A percentile compares a stretch with the other conserved stretches of the same genome.
Conservation (phyloP, 1,140 invertebrate species). For the Achatina immaculata region DNA sequence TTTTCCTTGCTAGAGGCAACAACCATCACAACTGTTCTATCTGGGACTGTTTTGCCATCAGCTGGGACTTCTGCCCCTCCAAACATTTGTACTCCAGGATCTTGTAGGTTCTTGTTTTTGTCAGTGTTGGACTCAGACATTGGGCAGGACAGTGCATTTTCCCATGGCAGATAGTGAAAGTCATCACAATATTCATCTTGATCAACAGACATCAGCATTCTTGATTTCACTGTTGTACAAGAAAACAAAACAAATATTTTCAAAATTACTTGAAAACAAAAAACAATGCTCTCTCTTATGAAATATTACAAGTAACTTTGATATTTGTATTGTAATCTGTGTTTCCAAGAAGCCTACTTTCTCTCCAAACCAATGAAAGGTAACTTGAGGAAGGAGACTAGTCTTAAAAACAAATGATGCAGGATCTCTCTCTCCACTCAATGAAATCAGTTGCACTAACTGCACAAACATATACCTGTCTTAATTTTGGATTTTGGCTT, state of each 20-base stretch:
- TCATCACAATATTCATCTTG: conserved; percentile 50
- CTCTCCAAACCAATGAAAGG: too few relatives aligned
- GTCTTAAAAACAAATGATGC: too few relatives aligned
- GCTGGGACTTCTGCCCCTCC: conserved; percentile 24
- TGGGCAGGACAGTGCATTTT: conserved; percentile 36
- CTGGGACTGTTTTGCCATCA: conserved; percentile 10
- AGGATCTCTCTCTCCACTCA: too few relatives aligned
- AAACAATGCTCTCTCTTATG: too few relatives aligned
- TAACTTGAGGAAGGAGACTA: too few relatives aligned
- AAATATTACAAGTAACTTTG: too few relatives aligned
- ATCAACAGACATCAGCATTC: conserved; percentile 61
- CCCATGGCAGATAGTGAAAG: conserved; percentile 40
- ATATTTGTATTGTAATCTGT: too few relatives aligned
- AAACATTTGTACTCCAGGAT: conserved; percentile 13
- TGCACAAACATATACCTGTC: too few relatives aligned
- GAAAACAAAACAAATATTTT: conserved; percentile 13
- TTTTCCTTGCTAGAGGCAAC: conserved; percentile 19
- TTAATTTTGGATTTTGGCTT: too few relatives aligned
- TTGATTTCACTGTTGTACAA: conserved; percentile 61
- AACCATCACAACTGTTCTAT: conserved; percentile 31
- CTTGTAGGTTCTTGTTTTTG: conserved; percentile 1
- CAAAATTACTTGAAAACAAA: too few relatives aligned
- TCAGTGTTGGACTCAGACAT: conserved; percentile 7
- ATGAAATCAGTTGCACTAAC: too few relatives aligned
- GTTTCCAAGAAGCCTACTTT: too few relatives aligned